These are phyloP conservation scores for Phragmatobia fuliginosa DNA, from an alignment of 2,888 invertebrate species.

Conservation along the genomic window DNA sequence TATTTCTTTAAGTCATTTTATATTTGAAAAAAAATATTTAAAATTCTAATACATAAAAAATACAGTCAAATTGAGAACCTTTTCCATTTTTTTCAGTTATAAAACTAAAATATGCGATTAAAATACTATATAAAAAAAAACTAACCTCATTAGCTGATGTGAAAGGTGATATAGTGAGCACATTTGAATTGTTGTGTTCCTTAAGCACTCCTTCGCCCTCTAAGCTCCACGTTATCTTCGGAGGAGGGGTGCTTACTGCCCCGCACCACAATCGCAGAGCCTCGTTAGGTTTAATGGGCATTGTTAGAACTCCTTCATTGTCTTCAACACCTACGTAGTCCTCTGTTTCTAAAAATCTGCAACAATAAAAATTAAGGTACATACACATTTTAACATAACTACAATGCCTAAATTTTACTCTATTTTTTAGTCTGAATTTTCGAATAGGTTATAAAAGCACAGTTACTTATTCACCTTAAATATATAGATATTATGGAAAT, in stretches of 20 bases:
- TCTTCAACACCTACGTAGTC: constrained; percentile 75
- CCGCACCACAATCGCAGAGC: constrained; percentile 88
- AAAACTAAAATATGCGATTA: no score
- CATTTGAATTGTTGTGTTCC: constrained; percentile 65
- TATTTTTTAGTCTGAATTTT: not conserved
- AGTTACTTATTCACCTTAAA: no score
- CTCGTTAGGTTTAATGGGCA: constrained; percentile 65
- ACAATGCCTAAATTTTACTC: not conserved
- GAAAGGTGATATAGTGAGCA: constrained; percentile 76
- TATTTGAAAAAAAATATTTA: no score
- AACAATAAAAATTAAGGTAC: not conserved
- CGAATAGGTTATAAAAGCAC: no score
- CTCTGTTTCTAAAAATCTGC: constrained; percentile 77
- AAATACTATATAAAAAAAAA: not conserved
- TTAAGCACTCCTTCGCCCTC: constrained; percentile 80
- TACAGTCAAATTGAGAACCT: no score
- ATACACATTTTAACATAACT: not conserved
- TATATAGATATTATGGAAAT: no score
- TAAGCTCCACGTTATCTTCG: constrained; percentile 87
- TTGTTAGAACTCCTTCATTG: constrained; percentile 69
- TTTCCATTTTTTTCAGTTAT: no score
- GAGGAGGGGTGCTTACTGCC: constrained; percentile 88
- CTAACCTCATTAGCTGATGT: constrained; percentile 73
- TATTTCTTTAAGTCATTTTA: no score
- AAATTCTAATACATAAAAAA: no score